Conservation (phyloP, 2,113 vertebrate species). For the Verasper variegatus region DNA sequence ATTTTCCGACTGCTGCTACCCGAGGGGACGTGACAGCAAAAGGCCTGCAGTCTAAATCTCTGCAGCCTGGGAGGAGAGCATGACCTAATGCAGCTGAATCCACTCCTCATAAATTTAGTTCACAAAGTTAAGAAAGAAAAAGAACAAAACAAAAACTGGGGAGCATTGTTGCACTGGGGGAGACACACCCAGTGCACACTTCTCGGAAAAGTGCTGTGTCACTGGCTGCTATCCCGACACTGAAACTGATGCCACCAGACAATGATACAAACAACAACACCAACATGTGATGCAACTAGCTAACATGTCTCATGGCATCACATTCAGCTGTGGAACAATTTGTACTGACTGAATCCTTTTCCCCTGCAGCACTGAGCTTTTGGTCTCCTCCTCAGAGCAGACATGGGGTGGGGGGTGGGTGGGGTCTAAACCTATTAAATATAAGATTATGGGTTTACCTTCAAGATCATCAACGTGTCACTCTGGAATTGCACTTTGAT, state of each 20-base stretch:
- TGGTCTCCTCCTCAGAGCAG: slow-evolving; percentile 27
- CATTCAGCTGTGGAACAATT: slow-evolving; percentile 40
- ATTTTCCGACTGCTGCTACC: slow-evolving; percentile 44
- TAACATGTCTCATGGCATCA: slow-evolving; percentile 34
- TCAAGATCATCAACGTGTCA: slow-evolving; percentile 1
- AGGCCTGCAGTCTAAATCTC: slow-evolving; percentile 27
- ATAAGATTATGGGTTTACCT: slow-evolving; percentile 23
- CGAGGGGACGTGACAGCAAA: slow-evolving; percentile 29
- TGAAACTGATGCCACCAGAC: slow-evolving; percentile 35
- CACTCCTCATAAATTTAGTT: slow-evolving; percentile 17
- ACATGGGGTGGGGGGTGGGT: background rate
- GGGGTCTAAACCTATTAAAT: background rate
- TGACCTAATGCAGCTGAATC: slow-evolving; percentile 29
- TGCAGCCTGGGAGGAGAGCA: slow-evolving; percentile 21
- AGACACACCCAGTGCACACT: background rate
- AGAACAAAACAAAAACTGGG: background rate
- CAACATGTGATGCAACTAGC: slow-evolving; percentile 44
- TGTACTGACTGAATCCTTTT: slow-evolving; percentile 6
- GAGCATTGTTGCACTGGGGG: background rate
- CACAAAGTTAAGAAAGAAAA: slow-evolving; percentile 21
- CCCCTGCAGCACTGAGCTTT: slow-evolving; percentile 21
- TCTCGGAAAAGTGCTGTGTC: slow-evolving; percentile 30
- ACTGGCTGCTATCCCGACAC: slow-evolving; percentile 8
- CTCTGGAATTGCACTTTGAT: slow-evolving; percentile 10
- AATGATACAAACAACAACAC: slow-evolving; percentile 40